Conservation (phyloP, 2,797 vertebrate genomes). For the Meda fulgida region DNA sequence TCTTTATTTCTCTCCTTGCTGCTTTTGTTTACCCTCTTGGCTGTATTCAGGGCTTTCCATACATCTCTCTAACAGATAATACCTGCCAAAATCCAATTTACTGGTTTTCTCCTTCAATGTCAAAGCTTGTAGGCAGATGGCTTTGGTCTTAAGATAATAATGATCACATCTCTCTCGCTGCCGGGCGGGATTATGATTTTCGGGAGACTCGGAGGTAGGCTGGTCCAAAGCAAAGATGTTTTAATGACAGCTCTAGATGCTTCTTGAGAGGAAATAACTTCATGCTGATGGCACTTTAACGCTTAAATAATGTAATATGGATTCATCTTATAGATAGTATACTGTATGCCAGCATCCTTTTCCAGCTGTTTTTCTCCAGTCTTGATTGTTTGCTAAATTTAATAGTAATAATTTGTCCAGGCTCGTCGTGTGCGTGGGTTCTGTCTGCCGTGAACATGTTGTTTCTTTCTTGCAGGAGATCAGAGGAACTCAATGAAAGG, state of each 20-base stretch:
- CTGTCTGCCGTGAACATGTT: conserved; percentile 5
- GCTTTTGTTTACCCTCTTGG: conserved; percentile 76
- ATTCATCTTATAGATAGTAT: conserved; percentile 47
- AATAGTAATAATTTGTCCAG: conserved; percentile 15
- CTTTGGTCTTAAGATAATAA: conserved; percentile 64
- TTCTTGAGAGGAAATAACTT: conserved; percentile 20
- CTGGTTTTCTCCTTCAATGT: conserved; percentile 46
- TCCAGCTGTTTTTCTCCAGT: conserved; percentile 2
- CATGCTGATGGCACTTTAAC: conserved; percentile 23
- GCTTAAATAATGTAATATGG: conserved; percentile 53
- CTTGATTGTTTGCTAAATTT: conserved; percentile 33
- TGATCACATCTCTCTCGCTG: conserved; percentile 45
- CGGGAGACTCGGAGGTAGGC: background rate
- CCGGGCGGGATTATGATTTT: conserved; percentile 43
- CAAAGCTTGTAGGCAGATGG: conserved; percentile 69
- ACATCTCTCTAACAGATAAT: conserved; percentile 74
- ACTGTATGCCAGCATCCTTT: background rate
- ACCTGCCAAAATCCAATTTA: conserved; percentile 76
- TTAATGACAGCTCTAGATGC: conserved; percentile 25
- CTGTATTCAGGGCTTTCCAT: conserved; percentile 70
- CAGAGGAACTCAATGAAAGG: conserved; percentile 32
- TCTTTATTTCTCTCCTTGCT: conserved; percentile 65
- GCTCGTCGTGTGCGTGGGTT: conserved; percentile 34
- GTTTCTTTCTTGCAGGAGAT: conserved; percentile 37
- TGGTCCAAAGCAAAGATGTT: conserved; percentile 15